Percentiles rank a stretch among this genome's conserved stretches.
phyloP scores from a whole-genome alignment of 2,888 invertebrate species.

The Lydus trimaculatus region DNA sequence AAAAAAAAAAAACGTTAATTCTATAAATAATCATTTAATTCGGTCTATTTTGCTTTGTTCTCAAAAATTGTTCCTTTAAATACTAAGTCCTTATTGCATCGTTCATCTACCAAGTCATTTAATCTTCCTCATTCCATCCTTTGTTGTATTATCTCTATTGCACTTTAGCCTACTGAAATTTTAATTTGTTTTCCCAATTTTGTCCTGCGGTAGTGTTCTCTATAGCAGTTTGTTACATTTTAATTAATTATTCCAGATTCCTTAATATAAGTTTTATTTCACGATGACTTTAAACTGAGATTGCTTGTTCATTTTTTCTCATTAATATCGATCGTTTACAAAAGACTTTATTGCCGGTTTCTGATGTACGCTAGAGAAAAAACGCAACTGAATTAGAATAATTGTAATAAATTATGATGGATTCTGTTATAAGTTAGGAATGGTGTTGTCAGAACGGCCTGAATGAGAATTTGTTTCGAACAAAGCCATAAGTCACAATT shows the following conservation, averaged over 20 bases:
- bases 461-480: slow-evolving; percentile 50
- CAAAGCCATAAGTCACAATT: slow-evolving; percentile 50
- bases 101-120: slow-evolving; percentile 20
- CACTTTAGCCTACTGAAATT: slow-evolving; percentile 47
- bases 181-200: slow-evolving; percentile 46
- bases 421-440: slow-evolving; percentile 39
- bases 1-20: slow-evolving; percentile 36
- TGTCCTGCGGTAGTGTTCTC: slow-evolving; percentile 39
- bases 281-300: slow-evolving; percentile 8
- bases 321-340: background rate
- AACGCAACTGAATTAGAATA: slow-evolving; percentile 26
- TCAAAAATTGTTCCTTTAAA: slow-evolving; percentile 52
- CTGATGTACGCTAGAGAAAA: background rate
- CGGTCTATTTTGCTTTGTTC: slow-evolving; percentile 44
- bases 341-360: background rate
- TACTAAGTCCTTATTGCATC: slow-evolving; percentile 48
- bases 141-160: slow-evolving; percentile 37
- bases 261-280: slow-evolving; percentile 44
- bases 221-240: slow-evolving; percentile 50
- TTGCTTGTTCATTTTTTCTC: background rate
- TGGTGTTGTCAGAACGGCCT: slow-evolving; percentile 43
- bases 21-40: slow-evolving; percentile 43
- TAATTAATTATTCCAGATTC: slow-evolving; percentile 51
- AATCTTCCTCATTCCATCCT: slow-evolving; percentile 20
- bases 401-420: slow-evolving; percentile 31